A percentile compares a stretch with the other conserved stretches of the same genome.
These are phyloP conservation scores for Luscinia megarhynchos DNA, from an alignment of 2,797 vertebrate species.

Conservation along the genomic window DNA sequence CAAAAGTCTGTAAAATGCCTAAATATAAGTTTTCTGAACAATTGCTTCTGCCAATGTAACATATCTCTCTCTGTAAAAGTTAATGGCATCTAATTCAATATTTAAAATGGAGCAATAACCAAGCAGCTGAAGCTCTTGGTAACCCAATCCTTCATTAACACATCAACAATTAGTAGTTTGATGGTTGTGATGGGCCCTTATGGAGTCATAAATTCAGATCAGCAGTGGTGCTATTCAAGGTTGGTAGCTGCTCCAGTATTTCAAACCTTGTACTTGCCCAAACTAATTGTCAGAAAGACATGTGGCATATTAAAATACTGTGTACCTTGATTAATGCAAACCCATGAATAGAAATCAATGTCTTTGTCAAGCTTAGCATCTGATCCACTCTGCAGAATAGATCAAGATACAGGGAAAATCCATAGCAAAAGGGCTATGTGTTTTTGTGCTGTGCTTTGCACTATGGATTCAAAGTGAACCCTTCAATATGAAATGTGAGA, in stretches of 20 bases:
- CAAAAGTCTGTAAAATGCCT: background rate
- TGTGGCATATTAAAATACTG: background rate
- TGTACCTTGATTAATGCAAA: background rate
- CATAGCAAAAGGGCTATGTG: background rate
- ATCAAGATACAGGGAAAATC: background rate
- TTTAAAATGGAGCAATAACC: background rate
- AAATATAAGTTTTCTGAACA: background rate
- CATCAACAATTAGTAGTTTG: background rate
- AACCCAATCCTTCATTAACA: background rate
- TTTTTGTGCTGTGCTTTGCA: background rate
- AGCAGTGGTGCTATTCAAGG: background rate
- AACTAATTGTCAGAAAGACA: conserved; percentile 13
- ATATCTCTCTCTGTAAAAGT: background rate
- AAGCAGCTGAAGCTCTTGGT: conserved; percentile 9
- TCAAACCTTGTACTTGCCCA: background rate
- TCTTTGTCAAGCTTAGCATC: background rate
- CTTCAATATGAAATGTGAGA: background rate
- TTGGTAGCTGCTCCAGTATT: background rate
- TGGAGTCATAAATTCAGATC: conserved; percentile 11
- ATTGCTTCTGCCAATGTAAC: background rate
- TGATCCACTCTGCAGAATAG: background rate
- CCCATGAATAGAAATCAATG: conserved; percentile 4
- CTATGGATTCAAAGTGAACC: background rate
- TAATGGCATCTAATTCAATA: background rate
- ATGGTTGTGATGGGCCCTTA: background rate